These are phyloP conservation scores for Brachyalestes nurse DNA, from an alignment of 2,797 vertebrate species.

Conservation along the genomic window DNA sequence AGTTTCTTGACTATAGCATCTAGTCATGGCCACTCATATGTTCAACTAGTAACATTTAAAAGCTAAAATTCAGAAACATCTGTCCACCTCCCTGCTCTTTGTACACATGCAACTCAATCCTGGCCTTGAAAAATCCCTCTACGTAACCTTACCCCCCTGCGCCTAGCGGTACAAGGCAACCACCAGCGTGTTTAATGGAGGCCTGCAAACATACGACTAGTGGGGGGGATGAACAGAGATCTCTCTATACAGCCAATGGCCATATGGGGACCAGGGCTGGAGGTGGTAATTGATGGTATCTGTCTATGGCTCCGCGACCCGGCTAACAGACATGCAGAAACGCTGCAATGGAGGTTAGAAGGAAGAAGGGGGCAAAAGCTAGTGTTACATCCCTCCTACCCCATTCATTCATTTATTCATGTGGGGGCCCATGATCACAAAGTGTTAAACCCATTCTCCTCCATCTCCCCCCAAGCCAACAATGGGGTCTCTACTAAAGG, in stretches of 20 bases:
- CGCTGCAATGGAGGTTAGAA: constrained; percentile 51
- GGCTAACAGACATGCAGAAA: constrained; percentile 57
- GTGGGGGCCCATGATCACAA: constrained; percentile 69
- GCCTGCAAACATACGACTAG: constrained; percentile 75
- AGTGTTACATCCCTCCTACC: constrained; percentile 80
- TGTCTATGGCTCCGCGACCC: constrained; percentile 65
- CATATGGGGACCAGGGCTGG: constrained; percentile 82
- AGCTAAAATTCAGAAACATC: constrained; percentile 21
- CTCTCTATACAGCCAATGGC: constrained; percentile 77
- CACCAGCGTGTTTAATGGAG: constrained; percentile 67
- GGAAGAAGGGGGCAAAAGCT: constrained; percentile 67
- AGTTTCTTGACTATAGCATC: background rate
- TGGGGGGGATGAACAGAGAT: constrained; percentile 68
- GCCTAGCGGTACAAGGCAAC: constrained; percentile 55
- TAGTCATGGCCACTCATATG: constrained; percentile 6
- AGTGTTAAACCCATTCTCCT: constrained; percentile 77
- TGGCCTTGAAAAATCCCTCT: constrained; percentile 63
- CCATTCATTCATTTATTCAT: constrained; percentile 80
- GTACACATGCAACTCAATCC: constrained; percentile 69
- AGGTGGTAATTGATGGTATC: constrained; percentile 83
- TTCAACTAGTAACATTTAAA: constrained; percentile 22
- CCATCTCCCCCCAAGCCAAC: constrained; percentile 69
- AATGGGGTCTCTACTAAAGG: constrained; percentile 68
- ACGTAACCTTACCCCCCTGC: constrained; percentile 73
- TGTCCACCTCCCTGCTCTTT: constrained; percentile 64